These are phyloP conservation scores for Trichonephila clavata DNA, from an alignment of 1,140 invertebrate genomes.

Conservation along the genomic window DNA sequence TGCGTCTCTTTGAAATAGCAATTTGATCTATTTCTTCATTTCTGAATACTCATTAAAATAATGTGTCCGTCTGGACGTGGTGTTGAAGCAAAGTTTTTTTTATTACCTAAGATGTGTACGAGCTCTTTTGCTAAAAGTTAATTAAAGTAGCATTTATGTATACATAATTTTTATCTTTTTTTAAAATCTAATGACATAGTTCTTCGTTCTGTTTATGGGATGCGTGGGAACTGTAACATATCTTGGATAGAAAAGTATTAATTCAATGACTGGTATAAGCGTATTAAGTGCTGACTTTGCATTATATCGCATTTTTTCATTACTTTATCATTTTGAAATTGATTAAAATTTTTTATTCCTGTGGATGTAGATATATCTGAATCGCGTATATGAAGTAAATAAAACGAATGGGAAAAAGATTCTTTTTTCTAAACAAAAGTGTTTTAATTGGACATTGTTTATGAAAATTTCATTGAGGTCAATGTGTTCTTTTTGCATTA, in stretches of 20 bases:
- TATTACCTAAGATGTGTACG: background rate
- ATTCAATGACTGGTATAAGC: background rate
- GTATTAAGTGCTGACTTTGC: background rate
- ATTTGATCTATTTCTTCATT: background rate
- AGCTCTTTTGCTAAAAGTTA: background rate
- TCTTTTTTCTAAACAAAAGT: too few species aligned
- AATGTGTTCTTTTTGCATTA: too few species aligned
- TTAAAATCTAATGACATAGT: background rate
- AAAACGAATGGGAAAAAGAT: too few species aligned
- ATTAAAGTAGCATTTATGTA: background rate
- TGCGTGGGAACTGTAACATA: conserved; percentile 4
- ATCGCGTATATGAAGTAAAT: too few species aligned
- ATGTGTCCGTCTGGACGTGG: background rate
- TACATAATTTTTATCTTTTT: background rate
- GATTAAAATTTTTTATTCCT: background rate
- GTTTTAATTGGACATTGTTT: background rate
- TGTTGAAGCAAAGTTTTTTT: background rate
- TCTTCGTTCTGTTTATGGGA: background rate
- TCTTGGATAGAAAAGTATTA: background rate
- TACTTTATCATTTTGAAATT: background rate
- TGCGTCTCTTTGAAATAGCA: background rate
- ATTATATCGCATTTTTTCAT: background rate
- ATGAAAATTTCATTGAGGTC: background rate
- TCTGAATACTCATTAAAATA: conserved; percentile 5
- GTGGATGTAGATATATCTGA: too few species aligned